These are phyloP conservation scores for Drosophila yakuba DNA, from an alignment of 1,140 invertebrate genomes.

Conservation along the genomic window DNA sequence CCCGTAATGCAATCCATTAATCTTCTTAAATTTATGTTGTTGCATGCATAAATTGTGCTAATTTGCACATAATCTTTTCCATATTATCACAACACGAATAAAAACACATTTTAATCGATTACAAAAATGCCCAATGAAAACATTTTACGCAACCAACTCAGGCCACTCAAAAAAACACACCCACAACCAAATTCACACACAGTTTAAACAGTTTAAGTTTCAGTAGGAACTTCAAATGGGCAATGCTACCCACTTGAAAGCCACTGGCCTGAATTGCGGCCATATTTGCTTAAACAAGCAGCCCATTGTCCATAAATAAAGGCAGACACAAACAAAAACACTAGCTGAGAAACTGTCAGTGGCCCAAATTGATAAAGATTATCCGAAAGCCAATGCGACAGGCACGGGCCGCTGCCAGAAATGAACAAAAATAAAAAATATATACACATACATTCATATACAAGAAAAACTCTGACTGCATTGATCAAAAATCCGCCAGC, in stretches of 20 bases:
- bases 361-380: constrained; percentile 77
- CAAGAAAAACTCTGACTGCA: constrained; percentile 39
- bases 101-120: constrained; percentile 13
- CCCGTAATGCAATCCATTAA: no score
- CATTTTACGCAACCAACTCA: constrained; percentile 5
- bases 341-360: constrained; percentile 44
- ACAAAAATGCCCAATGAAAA: constrained; percentile 6
- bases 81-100: neutral
- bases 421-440: neutral
- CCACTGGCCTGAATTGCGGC: constrained; percentile 32
- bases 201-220: constrained; percentile 20
- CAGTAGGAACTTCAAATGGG: constrained; percentile 16
- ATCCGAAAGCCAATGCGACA: constrained; percentile 70
- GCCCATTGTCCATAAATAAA: constrained; percentile 49
- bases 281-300: constrained; percentile 40
- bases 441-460: constrained; percentile 4
- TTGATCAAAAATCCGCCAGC: constrained; percentile 52
- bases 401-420: constrained; percentile 47
- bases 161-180: constrained; percentile 10
- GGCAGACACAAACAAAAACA: constrained; percentile 21
- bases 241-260: constrained; percentile 23
- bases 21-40: neutral
- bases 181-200: constrained; percentile 21
- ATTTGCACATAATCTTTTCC: no score
- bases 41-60: neutral